Base-by-base conservation (phyloP, 2,113 vertebrate genomes). In the Odobenus rosmarus region DNA sequence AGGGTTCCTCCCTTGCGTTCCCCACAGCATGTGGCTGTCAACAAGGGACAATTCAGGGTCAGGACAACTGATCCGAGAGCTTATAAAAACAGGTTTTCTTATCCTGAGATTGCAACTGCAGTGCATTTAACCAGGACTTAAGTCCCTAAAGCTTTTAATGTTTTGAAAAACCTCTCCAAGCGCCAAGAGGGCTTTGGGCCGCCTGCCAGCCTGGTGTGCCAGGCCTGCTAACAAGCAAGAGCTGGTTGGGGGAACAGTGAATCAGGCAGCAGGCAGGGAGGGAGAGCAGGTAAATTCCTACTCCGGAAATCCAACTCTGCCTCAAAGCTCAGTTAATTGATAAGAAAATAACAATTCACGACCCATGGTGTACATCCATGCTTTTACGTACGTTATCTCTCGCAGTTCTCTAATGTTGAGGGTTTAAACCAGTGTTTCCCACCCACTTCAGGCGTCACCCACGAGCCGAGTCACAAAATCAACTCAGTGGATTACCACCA, bases 61-160 rank as follows among this genome's bases (percentile, higher is more conserved):
- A 64, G 92, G 84, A 77, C 53, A n/a, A 88, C 74, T 96, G 88
- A 98, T 71, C 28, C 0, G 7, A 85, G 92, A 92, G 93, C 89
- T 97, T 96, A 93, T 79, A 85, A 95, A 97, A 96, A 93, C 94
- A 96, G 80, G 85, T 80, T 97, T 95, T 95, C 94, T 97, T 88
- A 97, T 74, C 88, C 97, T 89, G 88, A 97, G 93, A 97, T 57
- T 93, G 91, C 96, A 96, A 97, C 88, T 77, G 87, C 92, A 85
- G 76, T 92, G 84, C 88, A 95, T 96, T 97, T 98, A 96, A 85
- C 93, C 84, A 84, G 95, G 90, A 95, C 83, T 42, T 95, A 95
- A 87, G 85, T 96, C 90, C 84, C 94, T 86, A 46, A 96, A 95
- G 97, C 92, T 97, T 96, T 92, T 96, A 95, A 94, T 94, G 95